Base-by-base conservation (phyloP, 2,113 vertebrate species). In the Eulemur macaco region DNA sequence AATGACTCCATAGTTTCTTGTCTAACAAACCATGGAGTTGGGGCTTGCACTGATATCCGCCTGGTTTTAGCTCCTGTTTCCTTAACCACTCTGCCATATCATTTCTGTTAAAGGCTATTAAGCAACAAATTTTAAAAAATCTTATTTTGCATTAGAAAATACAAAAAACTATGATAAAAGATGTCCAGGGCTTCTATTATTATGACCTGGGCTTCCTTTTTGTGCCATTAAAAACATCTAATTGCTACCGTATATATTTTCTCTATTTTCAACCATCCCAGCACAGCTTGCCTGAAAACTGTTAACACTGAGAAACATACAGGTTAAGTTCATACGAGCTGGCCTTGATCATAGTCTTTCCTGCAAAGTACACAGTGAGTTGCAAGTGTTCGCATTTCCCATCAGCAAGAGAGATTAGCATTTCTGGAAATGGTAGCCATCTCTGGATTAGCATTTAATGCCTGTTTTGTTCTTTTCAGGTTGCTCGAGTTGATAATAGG, bases 401-500 rank as follows among this genome's bases (percentile, higher is more conserved):
- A 42, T 29, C 6, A 52, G 11, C 17, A 18, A 60, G 18, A 58
- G 47, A 17, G 6, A 14, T 77, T n/a, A 54, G 31, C 6, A 0
- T 39, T 71, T 50, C 71, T 77, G 39, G 58, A 20, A 56, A 34
- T 2, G 1, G 7, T 0, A 20, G 63, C 29, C 29, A 63, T n/a
- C 63, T 85, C 20, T 54, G 17, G 18, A 17, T 4, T 5, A 8
- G 45, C 54, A 10, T 9, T 29, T 21, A 21, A 6, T 0, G 45
- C 21, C 29, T 31, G 45, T 42, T 86, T 45, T 42, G 54, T 31
- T 47, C 7, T n/a, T 15, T 63, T 20, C 29, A 34, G 27, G 9
- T 21, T 50, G 80, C 27, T 60, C 1, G 0, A 3, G 10, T 21
- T 71, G 13, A 3, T 8, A 69, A 5, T 5, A 13, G n/a, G 34